phyloP scores from a whole-genome alignment of 2,888 invertebrate genomes.

The Erannis defoliaria region DNA sequence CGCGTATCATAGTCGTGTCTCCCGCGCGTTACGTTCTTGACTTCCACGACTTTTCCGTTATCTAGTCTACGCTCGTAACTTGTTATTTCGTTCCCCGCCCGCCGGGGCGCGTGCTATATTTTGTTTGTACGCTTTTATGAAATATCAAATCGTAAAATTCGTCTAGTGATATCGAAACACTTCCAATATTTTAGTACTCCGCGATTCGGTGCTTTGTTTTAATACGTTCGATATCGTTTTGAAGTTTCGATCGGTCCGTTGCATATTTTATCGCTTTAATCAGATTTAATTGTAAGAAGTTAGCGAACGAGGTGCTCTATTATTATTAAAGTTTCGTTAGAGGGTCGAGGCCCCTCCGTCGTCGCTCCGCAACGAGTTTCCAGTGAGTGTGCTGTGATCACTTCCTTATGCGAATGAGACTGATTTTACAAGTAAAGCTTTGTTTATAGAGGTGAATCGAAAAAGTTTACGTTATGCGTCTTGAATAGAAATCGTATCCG shows the following conservation, averaged over 20 bases:
- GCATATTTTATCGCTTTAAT: slow-evolving; percentile 65
- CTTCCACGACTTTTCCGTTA: slow-evolving; percentile 69
- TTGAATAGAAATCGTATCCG: slow-evolving; percentile 49
- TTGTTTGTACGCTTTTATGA: slow-evolving; percentile 57
- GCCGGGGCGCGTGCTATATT: slow-evolving; percentile 54
- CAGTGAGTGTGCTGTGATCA: slow-evolving; percentile 86
- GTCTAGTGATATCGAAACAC: slow-evolving; percentile 59
- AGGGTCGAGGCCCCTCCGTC: slow-evolving; percentile 79
- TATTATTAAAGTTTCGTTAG: slow-evolving; percentile 77
- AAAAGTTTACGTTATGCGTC: slow-evolving; percentile 63
- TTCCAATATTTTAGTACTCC: slow-evolving; percentile 62
- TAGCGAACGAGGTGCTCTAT: slow-evolving; percentile 83
- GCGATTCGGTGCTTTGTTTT: slow-evolving; percentile 40
- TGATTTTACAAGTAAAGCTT: slow-evolving; percentile 85
- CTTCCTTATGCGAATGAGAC: slow-evolving; percentile 87
- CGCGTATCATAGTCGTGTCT: slow-evolving; percentile 61
- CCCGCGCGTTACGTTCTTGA: slow-evolving; percentile 46
- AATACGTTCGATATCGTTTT: slow-evolving; percentile 68
- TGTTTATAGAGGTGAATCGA: slow-evolving; percentile 73
- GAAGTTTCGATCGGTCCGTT: slow-evolving; percentile 69
- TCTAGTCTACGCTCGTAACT: slow-evolving; percentile 79
- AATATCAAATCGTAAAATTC: slow-evolving; percentile 58
- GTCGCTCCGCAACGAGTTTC: slow-evolving; percentile 83
- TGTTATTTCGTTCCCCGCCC: slow-evolving; percentile 64
- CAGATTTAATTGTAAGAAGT: slow-evolving; percentile 76